Base-by-base conservation (phyloP, 2,888 invertebrate species). In the Drosophila rubida region DNA sequence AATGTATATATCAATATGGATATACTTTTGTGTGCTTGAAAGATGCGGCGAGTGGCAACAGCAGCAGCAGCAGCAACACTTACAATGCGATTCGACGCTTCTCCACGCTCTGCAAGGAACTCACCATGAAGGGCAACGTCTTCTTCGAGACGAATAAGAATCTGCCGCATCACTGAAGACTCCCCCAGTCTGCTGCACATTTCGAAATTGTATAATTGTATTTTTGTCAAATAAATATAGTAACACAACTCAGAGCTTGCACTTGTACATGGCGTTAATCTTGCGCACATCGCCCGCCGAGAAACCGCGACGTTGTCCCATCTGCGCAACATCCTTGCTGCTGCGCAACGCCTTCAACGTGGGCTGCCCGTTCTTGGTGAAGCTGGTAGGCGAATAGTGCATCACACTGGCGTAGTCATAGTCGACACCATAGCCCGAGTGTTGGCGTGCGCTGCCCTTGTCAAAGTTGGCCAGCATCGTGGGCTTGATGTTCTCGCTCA, bases 331-430 rank as follows among this genome's bases (percentile, higher is more conserved):
- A 14, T 89, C 89, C 1, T 69, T 22, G 2, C 64, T 77, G 23
- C 39, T 39, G 9, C 58, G 75, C 93, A 94, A 94, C 0, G 96
- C 93, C 44, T 93, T 92, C 30, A 96, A 94, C 0, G 96, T 96
- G 6, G 95, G 94, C 81, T 93, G 92, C 0, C 94, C 94, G 89
- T 96, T 96, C 54, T 89, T 93, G 0, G 95, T 95, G 91, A 96
- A 96, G 6, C 96, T 95, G 19, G 93, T 94, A 41, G 93, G 93
- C 0, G 96, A 96, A 90, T 96, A 96, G 87, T 96, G 96, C 96
- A 96, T 96, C 0, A 96, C 95, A 74, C 96, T 96, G 74, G 94
- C 94, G 90, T 95, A 96, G 90, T 96, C 96, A 82, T 96, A 96
- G 0, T 93, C 91, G 0, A 96, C 93, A 0, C 95, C 95, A 87